Percentiles rank a stretch among this genome's conserved stretches.
phyloP scores from a whole-genome alignment of 2,113 vertebrate genomes.

The Aegotheles bennettii region DNA sequence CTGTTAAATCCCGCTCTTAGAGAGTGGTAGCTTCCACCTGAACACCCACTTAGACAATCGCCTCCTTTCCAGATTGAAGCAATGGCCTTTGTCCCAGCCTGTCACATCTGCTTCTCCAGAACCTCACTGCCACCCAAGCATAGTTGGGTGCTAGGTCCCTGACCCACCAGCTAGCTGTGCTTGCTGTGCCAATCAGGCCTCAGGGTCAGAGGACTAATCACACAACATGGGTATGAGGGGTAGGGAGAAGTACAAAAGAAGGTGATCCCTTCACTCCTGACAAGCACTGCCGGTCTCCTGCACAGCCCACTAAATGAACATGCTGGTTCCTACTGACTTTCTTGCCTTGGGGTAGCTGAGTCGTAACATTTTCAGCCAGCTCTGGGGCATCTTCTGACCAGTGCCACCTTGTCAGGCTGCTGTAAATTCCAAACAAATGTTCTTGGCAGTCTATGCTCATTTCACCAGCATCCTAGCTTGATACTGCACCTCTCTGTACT shows the following conservation, averaged over 20 bases:
- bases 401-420: neutral
- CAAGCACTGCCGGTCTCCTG: neutral
- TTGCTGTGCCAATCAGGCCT: neutral
- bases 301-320: neutral
- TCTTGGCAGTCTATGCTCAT: neutral
- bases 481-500: neutral
- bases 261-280: neutral
- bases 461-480: neutral
- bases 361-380: neutral
- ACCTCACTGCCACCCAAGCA: neutral
- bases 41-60: neutral
- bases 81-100: neutral
- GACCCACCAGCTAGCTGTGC: neutral
- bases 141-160: neutral
- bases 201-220: neutral
- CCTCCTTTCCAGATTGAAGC: neutral
- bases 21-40: neutral
- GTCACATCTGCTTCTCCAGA: neutral
- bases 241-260: neutral
- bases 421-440: neutral
- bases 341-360: neutral
- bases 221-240: neutral
- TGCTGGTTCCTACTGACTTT: neutral
- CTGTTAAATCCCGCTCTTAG: neutral
- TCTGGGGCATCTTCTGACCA: neutral